phyloP scores from a whole-genome alignment of 2,888 invertebrate species.

The Conistra vaccinii region DNA sequence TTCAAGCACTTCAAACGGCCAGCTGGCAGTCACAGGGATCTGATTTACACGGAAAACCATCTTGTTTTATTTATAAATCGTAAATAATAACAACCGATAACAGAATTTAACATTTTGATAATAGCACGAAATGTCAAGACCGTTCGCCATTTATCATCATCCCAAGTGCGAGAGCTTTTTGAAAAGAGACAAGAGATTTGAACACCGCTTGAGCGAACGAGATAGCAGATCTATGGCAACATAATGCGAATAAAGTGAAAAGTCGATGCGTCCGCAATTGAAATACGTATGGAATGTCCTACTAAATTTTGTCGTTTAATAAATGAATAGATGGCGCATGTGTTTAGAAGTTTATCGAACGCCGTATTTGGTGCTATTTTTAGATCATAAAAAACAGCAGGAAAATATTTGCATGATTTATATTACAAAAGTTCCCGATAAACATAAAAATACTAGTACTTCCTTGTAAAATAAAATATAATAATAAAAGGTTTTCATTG shows the following conservation, averaged over 20 bases:
- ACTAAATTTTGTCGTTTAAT: slow-evolving; percentile 66
- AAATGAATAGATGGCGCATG: slow-evolving; percentile 83
- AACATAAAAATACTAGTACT: slow-evolving; percentile 1
- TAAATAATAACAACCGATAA: slow-evolving; percentile 71
- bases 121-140: slow-evolving; percentile 83
- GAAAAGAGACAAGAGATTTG: slow-evolving; percentile 71
- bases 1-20: slow-evolving; percentile 56
- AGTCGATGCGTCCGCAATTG: slow-evolving; percentile 49
- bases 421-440: slow-evolving; percentile 6
- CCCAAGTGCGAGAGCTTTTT: slow-evolving; percentile 69
- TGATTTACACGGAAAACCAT: slow-evolving; percentile 63
- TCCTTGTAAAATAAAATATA: background rate
- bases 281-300: slow-evolving; percentile 49
- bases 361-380: slow-evolving; percentile 83
- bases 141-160: slow-evolving; percentile 84
- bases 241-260: slow-evolving; percentile 72
- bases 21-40: slow-evolving; percentile 45
- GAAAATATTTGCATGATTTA: slow-evolving; percentile 27
- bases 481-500: background rate
- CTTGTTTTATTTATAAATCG: slow-evolving; percentile 80
- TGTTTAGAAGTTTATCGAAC: slow-evolving; percentile 87
- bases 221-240: slow-evolving; percentile 65
- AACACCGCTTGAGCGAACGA: slow-evolving; percentile 61
- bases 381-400: slow-evolving; percentile 70
- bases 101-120: slow-evolving; percentile 77